Evolutionary conservation across 2,113 vertebrate genomes (phyloP).

Genomic region (Nycticebus coucang): DNA sequence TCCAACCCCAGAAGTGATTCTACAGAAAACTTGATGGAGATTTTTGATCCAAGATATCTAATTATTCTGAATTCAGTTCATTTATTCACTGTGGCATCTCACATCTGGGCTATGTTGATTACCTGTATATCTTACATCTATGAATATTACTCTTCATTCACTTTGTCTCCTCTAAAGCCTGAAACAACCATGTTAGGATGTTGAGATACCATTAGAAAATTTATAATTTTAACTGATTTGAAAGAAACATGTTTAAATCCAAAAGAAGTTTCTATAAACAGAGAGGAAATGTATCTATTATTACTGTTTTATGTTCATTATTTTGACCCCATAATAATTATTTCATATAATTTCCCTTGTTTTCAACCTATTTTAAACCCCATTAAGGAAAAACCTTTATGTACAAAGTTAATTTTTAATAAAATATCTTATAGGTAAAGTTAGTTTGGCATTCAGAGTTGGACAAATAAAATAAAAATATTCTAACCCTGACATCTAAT

Average conservation of each 20-base stretch:
- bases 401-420: conserved; percentile 31
- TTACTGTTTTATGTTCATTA: background rate
- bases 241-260: conserved; percentile 4
- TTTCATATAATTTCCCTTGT: conserved; percentile 2
- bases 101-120: background rate
- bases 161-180: background rate
- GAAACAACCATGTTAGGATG: background rate
- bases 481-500: background rate
- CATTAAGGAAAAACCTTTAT: background rate
- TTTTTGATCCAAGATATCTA: background rate
- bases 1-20: background rate
- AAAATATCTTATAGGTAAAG: background rate
- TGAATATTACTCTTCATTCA: background rate
- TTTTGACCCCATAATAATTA: background rate
- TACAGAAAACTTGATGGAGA: background rate
- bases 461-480: conserved; percentile 9
- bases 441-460: conserved; percentile 30
- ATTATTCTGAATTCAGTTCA: background rate
- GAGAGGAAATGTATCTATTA: background rate
- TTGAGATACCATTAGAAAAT: background rate
- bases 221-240: background rate
- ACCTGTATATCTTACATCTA: background rate
- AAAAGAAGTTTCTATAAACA: background rate
- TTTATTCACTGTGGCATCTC: background rate
- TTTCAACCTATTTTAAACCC: background rate